phyloP scores from a whole-genome alignment of 2,888 invertebrate species.

The Drosophila borealis region DNA sequence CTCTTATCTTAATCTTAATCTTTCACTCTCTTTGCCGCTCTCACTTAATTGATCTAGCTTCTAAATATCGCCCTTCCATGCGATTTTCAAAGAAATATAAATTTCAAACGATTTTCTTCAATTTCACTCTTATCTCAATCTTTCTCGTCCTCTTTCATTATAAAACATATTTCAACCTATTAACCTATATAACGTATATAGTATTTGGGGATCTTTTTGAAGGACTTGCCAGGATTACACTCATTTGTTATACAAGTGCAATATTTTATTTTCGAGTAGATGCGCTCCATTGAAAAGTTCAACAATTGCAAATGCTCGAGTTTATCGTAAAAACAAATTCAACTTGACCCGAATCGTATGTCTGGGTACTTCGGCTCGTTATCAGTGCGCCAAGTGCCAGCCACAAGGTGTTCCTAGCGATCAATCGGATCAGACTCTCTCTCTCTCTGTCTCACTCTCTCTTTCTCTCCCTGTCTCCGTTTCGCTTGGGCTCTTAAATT shows the following conservation, averaged over 20 bases:
- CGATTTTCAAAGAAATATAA: no score
- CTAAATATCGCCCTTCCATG: no score
- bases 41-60: not conserved
- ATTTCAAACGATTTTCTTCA: no score
- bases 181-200: not conserved
- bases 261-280: slow-evolving; percentile 5
- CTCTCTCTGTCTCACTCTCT: not conserved
- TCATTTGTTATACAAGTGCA: not conserved
- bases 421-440: slow-evolving; percentile 19
- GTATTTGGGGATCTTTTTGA: not conserved
- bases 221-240: not conserved
- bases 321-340: slow-evolving; percentile 53
- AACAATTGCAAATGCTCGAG: slow-evolving; percentile 20
- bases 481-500: slow-evolving; percentile 42
- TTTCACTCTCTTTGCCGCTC: not conserved
- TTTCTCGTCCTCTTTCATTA: no score
- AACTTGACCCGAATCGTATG: slow-evolving; percentile 64
- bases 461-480: not conserved
- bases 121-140: no score
- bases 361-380: slow-evolving; percentile 17
- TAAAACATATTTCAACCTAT: no score
- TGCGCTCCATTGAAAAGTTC: slow-evolving; percentile 14
- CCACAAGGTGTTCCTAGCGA: slow-evolving; percentile 17
- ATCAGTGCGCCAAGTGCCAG: slow-evolving; percentile 46
- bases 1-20: not conserved